phyloP scores from a whole-genome alignment of 2,797 vertebrate species.

The Champsocephalus gunnari region DNA sequence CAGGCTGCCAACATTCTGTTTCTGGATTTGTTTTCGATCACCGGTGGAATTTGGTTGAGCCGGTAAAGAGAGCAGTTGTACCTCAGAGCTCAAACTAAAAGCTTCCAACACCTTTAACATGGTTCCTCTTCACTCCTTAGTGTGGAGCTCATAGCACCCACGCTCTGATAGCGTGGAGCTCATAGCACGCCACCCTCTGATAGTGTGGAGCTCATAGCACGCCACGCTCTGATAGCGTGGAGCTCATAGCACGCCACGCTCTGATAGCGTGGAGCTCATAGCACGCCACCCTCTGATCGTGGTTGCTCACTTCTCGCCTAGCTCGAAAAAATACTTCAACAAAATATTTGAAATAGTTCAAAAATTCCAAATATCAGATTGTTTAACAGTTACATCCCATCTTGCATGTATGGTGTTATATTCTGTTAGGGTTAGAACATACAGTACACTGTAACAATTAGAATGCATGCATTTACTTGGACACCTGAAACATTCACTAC shows the following conservation, averaged over 20 bases:
- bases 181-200: too few species aligned
- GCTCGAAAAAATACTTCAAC: not conserved
- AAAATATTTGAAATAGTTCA: not conserved
- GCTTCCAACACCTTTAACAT: not conserved
- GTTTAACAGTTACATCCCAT: not conserved
- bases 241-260: too few species aligned
- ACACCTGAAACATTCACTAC: not conserved
- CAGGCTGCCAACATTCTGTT: conserved; percentile 38
- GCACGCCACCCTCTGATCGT: too few species aligned
- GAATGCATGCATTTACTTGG: not conserved
- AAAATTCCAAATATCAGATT: not conserved
- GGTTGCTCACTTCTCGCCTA: not conserved
- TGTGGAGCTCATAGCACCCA: too few species aligned
- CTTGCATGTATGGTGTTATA: not conserved
- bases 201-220: too few species aligned
- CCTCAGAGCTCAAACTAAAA: not conserved
- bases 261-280: too few species aligned
- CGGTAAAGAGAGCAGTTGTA: conserved; percentile 17
- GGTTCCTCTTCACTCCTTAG: too few species aligned
- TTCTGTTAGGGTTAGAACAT: not conserved
- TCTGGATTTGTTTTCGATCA: conserved; percentile 42
- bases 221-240: too few species aligned
- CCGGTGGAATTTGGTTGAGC: conserved; percentile 25
- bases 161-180: too few species aligned
- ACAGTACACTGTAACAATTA: not conserved